A percentile compares a stretch with the other conserved stretches of the same genome.
Conservation (phyloP, 2,888 invertebrate species). For the Heliconius erato region DNA sequence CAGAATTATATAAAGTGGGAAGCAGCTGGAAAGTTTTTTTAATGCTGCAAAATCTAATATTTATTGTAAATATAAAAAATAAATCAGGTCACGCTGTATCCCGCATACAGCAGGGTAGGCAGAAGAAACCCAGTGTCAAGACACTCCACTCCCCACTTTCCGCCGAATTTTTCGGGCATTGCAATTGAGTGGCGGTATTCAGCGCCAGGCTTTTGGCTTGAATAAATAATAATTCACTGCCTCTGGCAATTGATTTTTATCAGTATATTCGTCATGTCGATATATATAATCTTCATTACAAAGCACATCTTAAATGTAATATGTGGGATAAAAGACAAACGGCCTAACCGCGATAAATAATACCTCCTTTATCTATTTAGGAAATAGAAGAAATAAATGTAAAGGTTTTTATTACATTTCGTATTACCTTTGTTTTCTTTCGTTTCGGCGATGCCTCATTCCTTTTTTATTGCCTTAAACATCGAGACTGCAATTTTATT, state of each 20-base stretch:
- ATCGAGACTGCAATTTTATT: constrained; percentile 27
- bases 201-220: too few species aligned
- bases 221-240: too few species aligned
- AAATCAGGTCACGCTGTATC: too few species aligned
- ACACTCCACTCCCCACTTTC: too few species aligned
- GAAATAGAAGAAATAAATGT: constrained; percentile 37
- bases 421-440: constrained; percentile 37
- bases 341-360: constrained; percentile 37
- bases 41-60: background rate
- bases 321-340: constrained; percentile 14
- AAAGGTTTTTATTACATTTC: constrained; percentile 34
- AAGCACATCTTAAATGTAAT: constrained; percentile 6
- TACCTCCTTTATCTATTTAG: constrained; percentile 39
- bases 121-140: too few species aligned
- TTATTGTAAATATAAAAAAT: background rate
- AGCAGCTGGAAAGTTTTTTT: background rate
- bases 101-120: too few species aligned
- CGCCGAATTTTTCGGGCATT: too few species aligned
- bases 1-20: background rate
- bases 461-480: constrained; percentile 32
- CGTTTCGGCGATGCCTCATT: constrained; percentile 24
- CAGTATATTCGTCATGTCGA: constrained; percentile 14
- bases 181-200: too few species aligned
- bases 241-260: background rate
- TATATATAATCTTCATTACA: constrained; percentile 23